phyloP scores from a whole-genome alignment of 2,113 vertebrate genomes.

The Strigops habroptila region DNA sequence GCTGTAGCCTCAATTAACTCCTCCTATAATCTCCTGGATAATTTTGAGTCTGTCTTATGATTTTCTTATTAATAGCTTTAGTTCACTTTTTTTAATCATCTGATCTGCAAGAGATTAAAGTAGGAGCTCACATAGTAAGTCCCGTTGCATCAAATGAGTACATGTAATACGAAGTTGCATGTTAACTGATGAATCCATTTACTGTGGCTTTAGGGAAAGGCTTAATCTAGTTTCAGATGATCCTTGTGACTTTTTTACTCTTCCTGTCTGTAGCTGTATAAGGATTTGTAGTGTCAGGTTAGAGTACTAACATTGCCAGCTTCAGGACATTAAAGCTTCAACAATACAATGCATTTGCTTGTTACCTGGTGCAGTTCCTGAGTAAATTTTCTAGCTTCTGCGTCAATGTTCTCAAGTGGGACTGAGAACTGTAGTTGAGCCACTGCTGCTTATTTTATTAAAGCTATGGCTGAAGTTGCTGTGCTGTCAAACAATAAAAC shows the following conservation, averaged over 20 bases:
- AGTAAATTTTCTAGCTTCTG: not conserved
- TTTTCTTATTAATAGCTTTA: not conserved
- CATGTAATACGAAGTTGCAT: not conserved
- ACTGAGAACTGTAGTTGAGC: not conserved
- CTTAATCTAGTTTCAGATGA: not conserved
- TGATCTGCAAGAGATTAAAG: not conserved
- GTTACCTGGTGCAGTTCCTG: not conserved
- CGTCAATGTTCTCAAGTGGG: not conserved
- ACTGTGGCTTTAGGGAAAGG: not conserved
- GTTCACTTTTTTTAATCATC: not conserved
- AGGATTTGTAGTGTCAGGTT: not conserved
- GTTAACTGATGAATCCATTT: not conserved
- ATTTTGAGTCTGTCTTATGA: not conserved
- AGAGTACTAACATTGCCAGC: not conserved
- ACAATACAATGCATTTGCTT: not conserved
- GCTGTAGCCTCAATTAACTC: constrained; percentile 10
- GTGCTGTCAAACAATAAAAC: not conserved
- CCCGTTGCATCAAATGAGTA: not conserved
- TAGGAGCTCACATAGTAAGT: not conserved
- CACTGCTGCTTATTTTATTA: not conserved
- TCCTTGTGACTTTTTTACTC: not conserved
- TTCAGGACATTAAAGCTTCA: not conserved
- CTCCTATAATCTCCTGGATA: not conserved
- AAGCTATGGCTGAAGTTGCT: not conserved
- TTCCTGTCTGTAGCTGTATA: not conserved